phyloP scores from a whole-genome alignment of 2,797 vertebrate species.

The Anguilla pacifica region DNA sequence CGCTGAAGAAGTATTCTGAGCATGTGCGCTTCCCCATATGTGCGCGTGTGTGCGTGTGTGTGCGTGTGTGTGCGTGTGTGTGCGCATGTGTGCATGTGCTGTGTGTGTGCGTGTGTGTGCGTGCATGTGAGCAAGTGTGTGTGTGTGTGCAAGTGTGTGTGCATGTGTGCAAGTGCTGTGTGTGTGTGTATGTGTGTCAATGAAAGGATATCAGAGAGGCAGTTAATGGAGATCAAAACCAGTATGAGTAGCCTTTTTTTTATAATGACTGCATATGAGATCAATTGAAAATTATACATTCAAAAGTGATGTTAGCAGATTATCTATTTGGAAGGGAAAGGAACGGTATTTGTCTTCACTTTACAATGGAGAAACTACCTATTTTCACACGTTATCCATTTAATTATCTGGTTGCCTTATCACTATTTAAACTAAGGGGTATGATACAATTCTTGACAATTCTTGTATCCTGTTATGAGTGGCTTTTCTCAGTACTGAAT shows the following conservation, averaged over 20 bases:
- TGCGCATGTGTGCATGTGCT: background rate
- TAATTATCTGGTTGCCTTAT: slow-evolving; percentile 63
- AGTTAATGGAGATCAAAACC: slow-evolving; percentile 41
- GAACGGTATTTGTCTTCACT: slow-evolving; percentile 65
- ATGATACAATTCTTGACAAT: slow-evolving; percentile 64
- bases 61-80: slow-evolving; percentile 31
- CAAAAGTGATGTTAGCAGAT: slow-evolving; percentile 61
- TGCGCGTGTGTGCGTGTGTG: slow-evolving; percentile 52
- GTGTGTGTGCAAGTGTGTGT: too few relatives aligned
- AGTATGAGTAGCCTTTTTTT: slow-evolving; percentile 26
- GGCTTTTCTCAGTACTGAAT: slow-evolving; percentile 29
- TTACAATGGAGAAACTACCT: slow-evolving; percentile 58
- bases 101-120: slow-evolving; percentile 16
- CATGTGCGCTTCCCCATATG: slow-evolving; percentile 55
- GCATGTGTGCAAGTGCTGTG: too few relatives aligned
- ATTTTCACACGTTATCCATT: slow-evolving; percentile 61
- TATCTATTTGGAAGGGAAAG: slow-evolving; percentile 59
- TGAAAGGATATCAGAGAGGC: slow-evolving; percentile 33
- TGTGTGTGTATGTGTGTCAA: slow-evolving; percentile 17
- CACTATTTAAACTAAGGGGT: slow-evolving; percentile 68
- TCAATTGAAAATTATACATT: slow-evolving; percentile 67
- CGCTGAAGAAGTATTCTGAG: slow-evolving; percentile 56
- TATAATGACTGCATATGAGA: slow-evolving; percentile 56
- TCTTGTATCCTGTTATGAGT: slow-evolving; percentile 44
- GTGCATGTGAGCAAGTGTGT: too few relatives aligned